phyloP scores from a whole-genome alignment of 2,113 vertebrate species.

The Cyanoderma ruficeps region DNA sequence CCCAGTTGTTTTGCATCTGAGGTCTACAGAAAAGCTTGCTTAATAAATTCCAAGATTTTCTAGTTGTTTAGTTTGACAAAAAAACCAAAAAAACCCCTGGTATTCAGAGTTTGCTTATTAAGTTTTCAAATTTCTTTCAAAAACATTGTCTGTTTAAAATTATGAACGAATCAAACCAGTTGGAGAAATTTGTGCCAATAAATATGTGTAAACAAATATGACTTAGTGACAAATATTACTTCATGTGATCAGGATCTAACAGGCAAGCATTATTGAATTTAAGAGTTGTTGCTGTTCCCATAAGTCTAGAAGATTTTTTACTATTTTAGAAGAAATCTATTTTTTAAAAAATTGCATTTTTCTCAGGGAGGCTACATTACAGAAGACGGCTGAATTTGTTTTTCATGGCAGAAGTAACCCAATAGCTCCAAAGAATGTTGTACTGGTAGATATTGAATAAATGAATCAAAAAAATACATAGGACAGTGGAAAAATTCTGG shows the following conservation, averaged over 20 bases:
- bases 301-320: not conserved
- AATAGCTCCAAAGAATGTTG: not conserved
- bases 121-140: not conserved
- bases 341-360: not conserved
- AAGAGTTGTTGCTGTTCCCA: not conserved
- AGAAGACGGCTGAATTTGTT: not conserved
- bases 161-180: not conserved
- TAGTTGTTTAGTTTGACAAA: not conserved
- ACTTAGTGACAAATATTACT: not conserved
- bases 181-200: not conserved
- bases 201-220: not conserved
- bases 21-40: not conserved
- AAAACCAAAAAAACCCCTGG: not conserved
- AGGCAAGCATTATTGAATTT: not conserved
- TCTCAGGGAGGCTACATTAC: not conserved
- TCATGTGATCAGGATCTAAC: not conserved
- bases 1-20: not conserved
- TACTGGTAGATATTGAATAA: not conserved
- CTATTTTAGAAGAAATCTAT: not conserved
- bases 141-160: not conserved
- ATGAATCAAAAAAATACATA: not conserved
- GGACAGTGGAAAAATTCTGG: not conserved
- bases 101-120: not conserved
- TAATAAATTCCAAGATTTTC: not conserved
- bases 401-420: not conserved